phyloP scores from a whole-genome alignment of 2,797 vertebrate genomes.

The Nannoperca australis region DNA sequence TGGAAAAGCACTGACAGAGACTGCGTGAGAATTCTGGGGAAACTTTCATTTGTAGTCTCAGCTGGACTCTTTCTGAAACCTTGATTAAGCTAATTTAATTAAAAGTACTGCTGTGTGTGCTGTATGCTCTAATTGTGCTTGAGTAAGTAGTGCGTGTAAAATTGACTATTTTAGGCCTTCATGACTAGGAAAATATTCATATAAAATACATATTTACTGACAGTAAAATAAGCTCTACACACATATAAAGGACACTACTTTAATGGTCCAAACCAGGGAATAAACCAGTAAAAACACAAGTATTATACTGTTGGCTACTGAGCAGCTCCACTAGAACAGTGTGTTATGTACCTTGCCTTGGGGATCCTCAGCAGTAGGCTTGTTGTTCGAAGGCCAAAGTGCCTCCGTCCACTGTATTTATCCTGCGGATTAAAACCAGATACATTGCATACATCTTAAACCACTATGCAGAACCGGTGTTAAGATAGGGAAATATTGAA shows the following conservation, averaged over 20 bases:
- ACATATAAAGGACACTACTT: background rate
- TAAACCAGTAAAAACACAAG: background rate
- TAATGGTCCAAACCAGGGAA: background rate
- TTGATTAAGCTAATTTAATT: background rate
- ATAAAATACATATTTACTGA: background rate
- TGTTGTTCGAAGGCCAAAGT: constrained; percentile 12
- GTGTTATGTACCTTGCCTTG: background rate
- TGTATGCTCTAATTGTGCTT: background rate
- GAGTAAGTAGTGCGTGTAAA: background rate
- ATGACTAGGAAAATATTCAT: background rate
- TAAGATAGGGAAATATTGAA: background rate
- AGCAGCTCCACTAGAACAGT: background rate
- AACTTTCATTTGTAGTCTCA: background rate
- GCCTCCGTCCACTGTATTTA: constrained; percentile 1
- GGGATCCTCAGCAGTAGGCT: background rate
- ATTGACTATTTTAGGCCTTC: background rate
- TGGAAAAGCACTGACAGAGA: background rate
- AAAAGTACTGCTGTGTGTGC: background rate
- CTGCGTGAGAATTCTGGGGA: background rate
- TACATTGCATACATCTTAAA: background rate
- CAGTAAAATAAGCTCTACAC: background rate
- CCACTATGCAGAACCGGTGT: background rate
- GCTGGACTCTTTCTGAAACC: background rate
- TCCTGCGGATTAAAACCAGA: background rate
- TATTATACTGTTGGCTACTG: background rate